Conservation (phyloP, 1,140 invertebrate species). For the Temnothorax curvispinosus region DNA sequence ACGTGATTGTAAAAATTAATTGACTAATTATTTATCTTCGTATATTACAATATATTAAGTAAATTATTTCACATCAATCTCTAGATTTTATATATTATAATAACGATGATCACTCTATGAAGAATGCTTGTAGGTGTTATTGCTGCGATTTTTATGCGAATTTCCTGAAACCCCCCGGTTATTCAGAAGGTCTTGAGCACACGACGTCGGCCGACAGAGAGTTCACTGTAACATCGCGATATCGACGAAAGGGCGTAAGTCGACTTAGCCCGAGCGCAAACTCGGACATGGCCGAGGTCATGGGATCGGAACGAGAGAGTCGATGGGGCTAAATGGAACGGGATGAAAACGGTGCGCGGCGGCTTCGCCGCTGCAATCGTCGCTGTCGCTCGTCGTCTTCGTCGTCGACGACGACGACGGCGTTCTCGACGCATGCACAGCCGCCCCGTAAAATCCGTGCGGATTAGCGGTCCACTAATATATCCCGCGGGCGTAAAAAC, state of each 20-base stretch:
- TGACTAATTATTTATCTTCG: not conserved
- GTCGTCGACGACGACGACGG: constrained; percentile 15
- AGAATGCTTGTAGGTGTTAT: not conserved
- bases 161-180: not conserved
- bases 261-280: constrained; percentile 57
- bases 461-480: constrained; percentile 84
- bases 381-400: not conserved
- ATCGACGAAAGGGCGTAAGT: constrained; percentile 58
- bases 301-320: constrained; percentile 42
- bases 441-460: constrained; percentile 80
- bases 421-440: constrained; percentile 69
- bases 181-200: not conserved
- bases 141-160: not conserved
- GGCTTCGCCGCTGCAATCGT: not conserved
- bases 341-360: constrained; percentile 30
- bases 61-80: not conserved
- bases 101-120: not conserved
- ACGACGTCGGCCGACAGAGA: constrained; percentile 21
- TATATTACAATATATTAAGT: not conserved
- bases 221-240: constrained; percentile 60
- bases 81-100: not conserved
- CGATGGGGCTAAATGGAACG: constrained; percentile 53
- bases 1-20: not conserved
- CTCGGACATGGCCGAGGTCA: constrained; percentile 53
- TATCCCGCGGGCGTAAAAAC: constrained; percentile 82